These are phyloP conservation scores for Crocuta crocuta DNA, from an alignment of 2,113 vertebrate species.

Conservation along the genomic window DNA sequence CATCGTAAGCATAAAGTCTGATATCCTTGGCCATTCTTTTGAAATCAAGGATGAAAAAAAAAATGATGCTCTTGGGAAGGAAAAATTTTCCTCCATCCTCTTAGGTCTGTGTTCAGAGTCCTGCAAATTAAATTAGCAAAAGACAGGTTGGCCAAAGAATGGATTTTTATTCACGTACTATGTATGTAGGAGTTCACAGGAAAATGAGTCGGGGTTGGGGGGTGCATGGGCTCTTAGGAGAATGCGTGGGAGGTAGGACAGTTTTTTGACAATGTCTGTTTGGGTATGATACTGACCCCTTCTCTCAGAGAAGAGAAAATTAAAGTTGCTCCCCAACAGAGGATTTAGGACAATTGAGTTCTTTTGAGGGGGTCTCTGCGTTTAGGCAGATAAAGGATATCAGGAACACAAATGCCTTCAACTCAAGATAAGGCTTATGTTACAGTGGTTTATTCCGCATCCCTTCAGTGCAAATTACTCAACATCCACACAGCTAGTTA, in stretches of 20 bases:
- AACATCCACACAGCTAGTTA: background rate
- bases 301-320: background rate
- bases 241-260: background rate
- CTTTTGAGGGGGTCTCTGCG: background rate
- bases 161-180: background rate
- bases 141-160: background rate
- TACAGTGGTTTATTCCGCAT: background rate
- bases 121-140: constrained; percentile 6
- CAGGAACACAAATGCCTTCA: background rate
- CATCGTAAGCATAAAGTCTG: background rate
- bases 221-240: background rate
- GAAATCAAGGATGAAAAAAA: background rate
- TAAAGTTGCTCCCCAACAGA: background rate
- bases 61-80: background rate
- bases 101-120: background rate
- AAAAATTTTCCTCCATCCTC: background rate
- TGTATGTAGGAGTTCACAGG: background rate
- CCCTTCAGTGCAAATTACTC: background rate
- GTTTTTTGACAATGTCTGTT: background rate
- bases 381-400: constrained; percentile 40
- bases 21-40: background rate
- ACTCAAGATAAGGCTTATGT: background rate
- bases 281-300: background rate
- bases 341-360: background rate
- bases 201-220: background rate